Conservation (phyloP, 2,888 invertebrate species). For the Balanococcus diminutus region DNA sequence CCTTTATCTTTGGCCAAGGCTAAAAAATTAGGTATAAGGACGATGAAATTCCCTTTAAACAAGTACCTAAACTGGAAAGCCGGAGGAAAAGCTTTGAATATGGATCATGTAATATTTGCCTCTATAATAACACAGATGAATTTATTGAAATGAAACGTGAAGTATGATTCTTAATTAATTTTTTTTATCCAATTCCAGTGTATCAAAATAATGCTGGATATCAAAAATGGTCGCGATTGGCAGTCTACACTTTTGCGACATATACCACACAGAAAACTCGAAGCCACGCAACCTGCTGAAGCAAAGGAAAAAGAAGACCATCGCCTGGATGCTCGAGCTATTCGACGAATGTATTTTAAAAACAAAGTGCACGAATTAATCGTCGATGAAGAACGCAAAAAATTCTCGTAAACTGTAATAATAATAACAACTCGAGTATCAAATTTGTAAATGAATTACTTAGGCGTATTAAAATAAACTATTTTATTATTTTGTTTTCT, state of each 20-base stretch:
- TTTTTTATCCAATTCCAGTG: not conserved
- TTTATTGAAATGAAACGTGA: not conserved
- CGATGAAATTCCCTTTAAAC: constrained; percentile 83
- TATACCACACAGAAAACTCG: not conserved
- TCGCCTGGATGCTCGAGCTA: not conserved
- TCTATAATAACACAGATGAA: too few species aligned
- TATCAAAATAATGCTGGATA: not conserved
- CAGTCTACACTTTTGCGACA: not conserved
- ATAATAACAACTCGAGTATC: not conserved
- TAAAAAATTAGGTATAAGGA: constrained; percentile 76
- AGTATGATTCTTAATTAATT: not conserved
- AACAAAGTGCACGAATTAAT: constrained; percentile 15
- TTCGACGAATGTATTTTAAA: not conserved
- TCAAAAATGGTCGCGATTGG: constrained; percentile 8
- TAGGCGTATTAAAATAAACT: not conserved
- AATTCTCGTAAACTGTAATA: not conserved
- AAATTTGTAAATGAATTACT: not conserved
- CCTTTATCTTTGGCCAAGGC: constrained; percentile 45
- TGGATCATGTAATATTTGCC: constrained; percentile 73
- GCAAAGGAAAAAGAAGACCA: not conserved
- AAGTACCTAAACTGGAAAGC: constrained; percentile 76
- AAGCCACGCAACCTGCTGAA: not conserved
- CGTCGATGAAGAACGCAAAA: not conserved
- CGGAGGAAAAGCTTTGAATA: constrained; percentile 79
- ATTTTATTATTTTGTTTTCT: not conserved